Evolutionary conservation across 2,797 vertebrate species (phyloP), one percentile per base, ranked within the genome.

Genomic region (Scomberomorus guttatus): DNA sequence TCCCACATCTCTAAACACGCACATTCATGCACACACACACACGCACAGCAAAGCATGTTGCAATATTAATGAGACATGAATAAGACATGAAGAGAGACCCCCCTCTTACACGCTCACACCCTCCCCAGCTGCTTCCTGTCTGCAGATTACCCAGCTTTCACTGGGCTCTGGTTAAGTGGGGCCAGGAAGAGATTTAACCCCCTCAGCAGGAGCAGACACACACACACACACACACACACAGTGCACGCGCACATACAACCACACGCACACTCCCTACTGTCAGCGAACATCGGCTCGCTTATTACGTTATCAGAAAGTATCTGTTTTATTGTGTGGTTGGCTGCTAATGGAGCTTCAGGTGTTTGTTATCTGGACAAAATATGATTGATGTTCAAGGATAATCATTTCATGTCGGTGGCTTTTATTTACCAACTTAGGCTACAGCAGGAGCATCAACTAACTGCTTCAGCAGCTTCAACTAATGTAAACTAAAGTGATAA

Each of bases 11-110:
- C 79, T 81, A 69, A 86, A 82, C 59, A 81, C 84, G 79, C 63
- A 58, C 72, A 51, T 27, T 51, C 64, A 25, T 25, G 37, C 56
- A 50, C 73, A 62, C 82, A 79, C 66, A 80, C 64, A 86, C 82
- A 80, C 82, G 81, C 90, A 88, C 66, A 83, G 79, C 56, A 69
- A 82, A 86, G 76, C 87, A 84, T 91, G 84, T 93, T 95, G 93
- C 93, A 95, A 90, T 95, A 95, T 95, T 95, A 93, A 95, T 95
- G 93, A 93, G 91, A 91, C 90, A 95, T 96, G 94, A 96, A 96
- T 96, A 95, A 96, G 92, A 93, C 90, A 95, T 95, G 93, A 94
- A 90, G 89, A 90, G 92, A 93, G 93, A 93, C 90, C 93, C 91
- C 95, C 91, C 89, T 85, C 90, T 75, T 88, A 90, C 87, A 92